Percentiles rank a stretch among this genome's conserved stretches.
Evolutionary conservation across 2,888 invertebrate genomes (phyloP).

Genomic region (Deroplatys truncata): DNA sequence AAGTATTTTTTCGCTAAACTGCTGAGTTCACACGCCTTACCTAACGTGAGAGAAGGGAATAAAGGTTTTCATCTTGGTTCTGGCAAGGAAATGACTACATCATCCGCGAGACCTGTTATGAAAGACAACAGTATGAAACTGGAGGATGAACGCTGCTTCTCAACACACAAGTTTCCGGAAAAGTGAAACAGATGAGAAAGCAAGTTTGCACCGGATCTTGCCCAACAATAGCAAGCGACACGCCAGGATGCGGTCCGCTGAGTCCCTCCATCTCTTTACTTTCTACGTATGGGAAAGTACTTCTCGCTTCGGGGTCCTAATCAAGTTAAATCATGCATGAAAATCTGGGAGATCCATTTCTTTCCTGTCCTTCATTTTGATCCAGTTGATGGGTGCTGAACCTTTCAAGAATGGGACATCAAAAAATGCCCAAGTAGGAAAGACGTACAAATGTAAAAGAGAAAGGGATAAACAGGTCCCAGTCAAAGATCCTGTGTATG

Average conservation of each 20-base stretch:
- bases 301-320: neutral
- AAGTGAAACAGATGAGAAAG: neutral
- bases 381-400: no score
- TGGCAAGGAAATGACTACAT: neutral
- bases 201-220: neutral
- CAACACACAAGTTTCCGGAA: neutral
- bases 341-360: neutral
- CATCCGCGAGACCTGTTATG: neutral
- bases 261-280: neutral
- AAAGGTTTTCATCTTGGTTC: no score
- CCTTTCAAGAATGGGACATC: no score
- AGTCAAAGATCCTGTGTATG: no score
- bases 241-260: neutral
- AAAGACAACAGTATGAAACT: no score
- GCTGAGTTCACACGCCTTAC: no score
- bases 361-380: no score
- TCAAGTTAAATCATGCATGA: neutral
- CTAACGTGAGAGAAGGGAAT: no score
- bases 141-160: neutral
- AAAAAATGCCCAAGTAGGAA: no score
- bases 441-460: no score
- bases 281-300: neutral
- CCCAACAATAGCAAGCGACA: neutral
- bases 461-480: no score
- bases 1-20: no score